phyloP scores from a whole-genome alignment of 2,113 vertebrate species.

The Rallus limicola region DNA sequence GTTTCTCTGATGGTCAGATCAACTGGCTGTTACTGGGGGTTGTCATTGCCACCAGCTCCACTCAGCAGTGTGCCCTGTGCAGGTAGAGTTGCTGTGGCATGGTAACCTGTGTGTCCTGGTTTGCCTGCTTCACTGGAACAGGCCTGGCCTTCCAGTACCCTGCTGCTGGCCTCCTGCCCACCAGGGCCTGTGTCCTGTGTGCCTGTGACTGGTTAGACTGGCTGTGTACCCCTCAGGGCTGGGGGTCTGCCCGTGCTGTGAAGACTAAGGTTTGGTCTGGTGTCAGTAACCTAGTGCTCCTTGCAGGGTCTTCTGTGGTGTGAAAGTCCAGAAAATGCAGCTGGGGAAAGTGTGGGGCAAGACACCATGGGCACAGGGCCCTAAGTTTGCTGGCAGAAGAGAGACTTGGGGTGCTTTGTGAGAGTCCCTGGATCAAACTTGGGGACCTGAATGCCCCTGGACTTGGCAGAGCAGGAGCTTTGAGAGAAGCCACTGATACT shows the following conservation, averaged over 20 bases:
- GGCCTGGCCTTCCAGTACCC: background rate
- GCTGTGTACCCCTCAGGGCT: background rate
- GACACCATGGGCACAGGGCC: accelerated
- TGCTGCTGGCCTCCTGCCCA: background rate
- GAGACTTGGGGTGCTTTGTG: background rate
- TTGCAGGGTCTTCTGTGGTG: accelerated
- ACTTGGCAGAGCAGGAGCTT: background rate
- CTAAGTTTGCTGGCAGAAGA: background rate
- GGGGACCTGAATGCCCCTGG: background rate
- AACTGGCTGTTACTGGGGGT: background rate
- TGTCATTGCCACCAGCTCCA: background rate
- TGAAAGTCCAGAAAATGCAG: background rate
- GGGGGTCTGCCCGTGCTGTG: accelerated
- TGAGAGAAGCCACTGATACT: background rate
- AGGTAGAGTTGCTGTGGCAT: background rate
- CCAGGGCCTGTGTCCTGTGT: background rate
- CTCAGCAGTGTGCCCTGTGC: accelerated
- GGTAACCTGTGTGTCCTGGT: background rate
- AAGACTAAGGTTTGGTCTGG: background rate
- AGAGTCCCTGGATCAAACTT: background rate
- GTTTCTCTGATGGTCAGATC: background rate
- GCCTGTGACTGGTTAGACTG: background rate
- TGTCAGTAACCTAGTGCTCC: background rate
- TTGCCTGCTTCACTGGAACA: background rate
- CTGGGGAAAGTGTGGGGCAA: background rate